Evolutionary conservation across 2,888 invertebrate genomes (phyloP).

Genomic region (Trissolcus brochymenae): DNA sequence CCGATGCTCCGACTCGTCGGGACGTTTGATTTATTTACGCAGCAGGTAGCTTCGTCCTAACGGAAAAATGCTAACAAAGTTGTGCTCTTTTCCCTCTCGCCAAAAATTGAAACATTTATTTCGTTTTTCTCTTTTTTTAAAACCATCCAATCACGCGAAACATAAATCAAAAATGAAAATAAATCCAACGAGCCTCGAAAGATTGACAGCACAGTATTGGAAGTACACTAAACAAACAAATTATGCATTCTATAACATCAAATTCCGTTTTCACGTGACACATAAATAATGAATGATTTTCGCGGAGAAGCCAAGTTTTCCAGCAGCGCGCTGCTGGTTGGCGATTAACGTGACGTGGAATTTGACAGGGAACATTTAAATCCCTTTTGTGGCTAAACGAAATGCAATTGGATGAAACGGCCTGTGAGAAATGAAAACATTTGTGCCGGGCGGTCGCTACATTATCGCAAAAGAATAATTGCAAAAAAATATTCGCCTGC

Average conservation of each 20-base stretch:
- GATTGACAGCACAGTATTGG: too few relatives aligned
- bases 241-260: too few relatives aligned
- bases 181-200: too few relatives aligned
- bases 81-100: background rate
- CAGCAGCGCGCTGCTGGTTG: too few relatives aligned
- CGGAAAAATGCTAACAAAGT: conserved; percentile 16
- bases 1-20: conserved; percentile 21
- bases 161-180: too few relatives aligned
- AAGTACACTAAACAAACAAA: too few relatives aligned
- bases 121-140: background rate
- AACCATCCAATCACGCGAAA: too few relatives aligned
- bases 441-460: conserved; percentile 12
- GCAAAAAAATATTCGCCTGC: background rate
- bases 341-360: background rate
- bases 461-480: conserved; percentile 27
- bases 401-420: conserved; percentile 26
- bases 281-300: too few relatives aligned
- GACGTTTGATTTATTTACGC: conserved; percentile 41
- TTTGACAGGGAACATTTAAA: conserved; percentile 20
- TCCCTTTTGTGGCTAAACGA: conserved; percentile 18
- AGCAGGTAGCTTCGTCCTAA: conserved; percentile 30
- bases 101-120: background rate
- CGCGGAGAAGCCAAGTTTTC: too few relatives aligned
- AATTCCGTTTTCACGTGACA: too few relatives aligned
- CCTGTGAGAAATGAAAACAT: conserved; percentile 29